Evolutionary conservation across 2,888 invertebrate species (phyloP).

Genomic region (Morpho achilles): DNA sequence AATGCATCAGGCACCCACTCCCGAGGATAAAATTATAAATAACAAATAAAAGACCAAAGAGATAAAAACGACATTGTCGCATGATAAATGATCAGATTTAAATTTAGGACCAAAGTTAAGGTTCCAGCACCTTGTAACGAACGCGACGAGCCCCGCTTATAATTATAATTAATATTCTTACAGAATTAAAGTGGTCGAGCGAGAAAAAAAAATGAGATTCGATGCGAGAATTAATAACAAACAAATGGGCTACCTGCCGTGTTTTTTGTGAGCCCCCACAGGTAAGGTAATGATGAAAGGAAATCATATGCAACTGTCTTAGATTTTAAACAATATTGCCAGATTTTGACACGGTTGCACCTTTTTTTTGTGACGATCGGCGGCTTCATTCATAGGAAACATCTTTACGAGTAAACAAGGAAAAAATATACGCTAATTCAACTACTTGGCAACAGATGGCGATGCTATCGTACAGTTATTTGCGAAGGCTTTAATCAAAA

Average conservation of each 20-base stretch:
- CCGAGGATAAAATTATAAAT: conserved; percentile 34
- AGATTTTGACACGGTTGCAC: conserved; percentile 72
- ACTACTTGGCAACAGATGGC: conserved; percentile 68
- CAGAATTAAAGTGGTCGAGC: conserved; percentile 74
- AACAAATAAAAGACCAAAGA: conserved; percentile 54
- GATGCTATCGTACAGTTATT: conserved; percentile 30
- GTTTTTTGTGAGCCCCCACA: conserved; percentile 75
- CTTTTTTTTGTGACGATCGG: conserved; percentile 33
- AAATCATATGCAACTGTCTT: conserved; percentile 72
- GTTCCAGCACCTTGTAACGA: conserved; percentile 60
- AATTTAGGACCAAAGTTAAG: conserved; percentile 67
- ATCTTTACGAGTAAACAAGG: conserved; percentile 41
- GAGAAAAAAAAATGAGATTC: conserved; percentile 65
- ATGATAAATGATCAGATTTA: conserved; percentile 77
- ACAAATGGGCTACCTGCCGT: conserved; percentile 79
- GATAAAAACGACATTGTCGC: conserved; percentile 74
- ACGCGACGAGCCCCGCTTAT: conserved; percentile 73
- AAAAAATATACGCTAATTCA: conserved; percentile 42
- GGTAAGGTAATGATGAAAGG: conserved; percentile 73
- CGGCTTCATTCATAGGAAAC: conserved; percentile 64
- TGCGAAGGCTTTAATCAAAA: conserved; percentile 31
- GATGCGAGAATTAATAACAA: conserved; percentile 79
- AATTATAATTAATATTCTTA: conserved; percentile 80
- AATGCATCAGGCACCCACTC: conserved; percentile 37
- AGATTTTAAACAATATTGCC: conserved; percentile 71